Evolutionary conservation across 2,888 invertebrate species (phyloP), one percentile per base, ranked within the genome.

Genomic region (Monopis laevigella): DNA sequence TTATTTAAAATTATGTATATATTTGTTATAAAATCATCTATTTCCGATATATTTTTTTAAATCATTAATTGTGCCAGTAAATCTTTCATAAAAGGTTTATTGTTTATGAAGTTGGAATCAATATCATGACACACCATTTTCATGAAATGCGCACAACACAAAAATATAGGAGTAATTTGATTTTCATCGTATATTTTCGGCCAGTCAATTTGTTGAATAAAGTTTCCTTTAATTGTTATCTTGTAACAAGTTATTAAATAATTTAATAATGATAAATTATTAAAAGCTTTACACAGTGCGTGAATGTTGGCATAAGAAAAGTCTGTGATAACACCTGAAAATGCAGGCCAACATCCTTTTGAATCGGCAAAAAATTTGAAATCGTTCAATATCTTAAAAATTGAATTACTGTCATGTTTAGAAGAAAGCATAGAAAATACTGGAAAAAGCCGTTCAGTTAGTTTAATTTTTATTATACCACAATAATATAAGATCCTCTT

Each of bases 291-390:
- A 10, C 10, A 7, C 24, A 24, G 24, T 5, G 6, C 24, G 10
- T 24, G 24, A 6, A 24, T 7, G 10, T 24, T 29, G 6, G 11
- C 29, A 12, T 7, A 29, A 5, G 29, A 29, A 29, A 29, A 29
- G 11, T 29, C 29, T n/a, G 29, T 29, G 5, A 29, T 11, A 11
- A 29, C 29, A 7, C 29, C 29, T 12, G 29, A 29, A 29, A 29
- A 29, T 11, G 29, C 29, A n/a, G 29, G 29, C 29, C 29, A 29
- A 11, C 11, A 11, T 7, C 11, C 11, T n/a, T 29, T 5, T 7
- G 5, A 8, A n/a, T 29, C n/a, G 5, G 5, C 6, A 5, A 11
- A 29, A 11, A n/a, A 29, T 12, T 11, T 29, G 12, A 29, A 6
- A 11, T 29, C 29, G 6, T 6, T 11, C 11, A 12, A 29, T 12